Base-by-base conservation (phyloP, 2,888 invertebrate genomes). In the Eumacrocentrus americanus region DNA sequence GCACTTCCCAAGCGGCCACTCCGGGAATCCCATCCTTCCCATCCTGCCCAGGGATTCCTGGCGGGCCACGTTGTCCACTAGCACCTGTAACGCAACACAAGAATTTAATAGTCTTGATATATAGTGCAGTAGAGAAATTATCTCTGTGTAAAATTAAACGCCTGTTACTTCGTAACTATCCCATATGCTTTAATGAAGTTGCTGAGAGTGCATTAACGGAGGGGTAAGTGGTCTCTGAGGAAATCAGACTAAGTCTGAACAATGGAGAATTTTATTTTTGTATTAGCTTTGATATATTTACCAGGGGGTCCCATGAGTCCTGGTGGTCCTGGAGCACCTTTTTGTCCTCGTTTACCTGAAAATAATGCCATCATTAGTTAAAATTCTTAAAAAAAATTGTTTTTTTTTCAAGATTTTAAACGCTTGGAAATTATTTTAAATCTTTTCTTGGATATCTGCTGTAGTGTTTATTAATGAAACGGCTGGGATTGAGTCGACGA, bases 11-110 rank as follows among this genome's bases (percentile, higher is more conserved):
- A 1, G 92, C 90, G 58, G 88, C 88, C 52, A 94, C 86, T 11
- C 94, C 94, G 0, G 93, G 93, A 51, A 87, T 85, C n/a, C 94
- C 93, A 0, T 91, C 88, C 4, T 83, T 87, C 0, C 93, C 94
- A 1, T 82, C 76, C 51, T 77, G 77, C 25, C 85, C 85, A 37
- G 81, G 73, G 9, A 76, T 77, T 25, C 85, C 85, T 3, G 89
- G 82, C 58, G 87, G 85, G 1, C 94, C 94, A 71, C 88, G 85
- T 7, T 88, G 87, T 0, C 91, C 91, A 4, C 85, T 79, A 0
- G 85, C 80, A 1, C 89, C 89, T 84, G 66, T 50, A 67, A 63
- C 14, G 64, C 55, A 48, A 42, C 34, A 37, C n/a, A 29, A 11
- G 12, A 22, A n/a, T n/a, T n/a, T n/a, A n/a, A n/a, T n/a, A n/a